phyloP scores from a whole-genome alignment of 2,888 invertebrate genomes.

The Oligia latruncula region DNA sequence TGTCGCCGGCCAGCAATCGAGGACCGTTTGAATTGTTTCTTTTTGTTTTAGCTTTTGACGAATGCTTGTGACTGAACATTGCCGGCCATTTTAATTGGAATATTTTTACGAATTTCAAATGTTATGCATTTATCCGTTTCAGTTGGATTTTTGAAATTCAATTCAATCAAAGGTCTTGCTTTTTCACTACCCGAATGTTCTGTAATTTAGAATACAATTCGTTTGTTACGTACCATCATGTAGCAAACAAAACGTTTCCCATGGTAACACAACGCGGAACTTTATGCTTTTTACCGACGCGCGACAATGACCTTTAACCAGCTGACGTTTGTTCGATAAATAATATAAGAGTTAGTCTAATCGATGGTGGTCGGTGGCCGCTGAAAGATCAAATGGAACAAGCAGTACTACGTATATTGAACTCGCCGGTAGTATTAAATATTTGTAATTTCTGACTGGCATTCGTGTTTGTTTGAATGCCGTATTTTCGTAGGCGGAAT shows the following conservation, averaged over 20 bases:
- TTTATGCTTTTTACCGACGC: slow-evolving; percentile 32
- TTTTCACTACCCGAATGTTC: not conserved
- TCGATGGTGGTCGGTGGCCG: slow-evolving; percentile 7
- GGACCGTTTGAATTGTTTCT: slow-evolving; percentile 26
- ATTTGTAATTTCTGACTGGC: slow-evolving; percentile 7
- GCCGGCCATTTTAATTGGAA: slow-evolving; percentile 45
- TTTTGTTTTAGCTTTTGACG: slow-evolving; percentile 25
- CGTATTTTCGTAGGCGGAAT: not conserved
- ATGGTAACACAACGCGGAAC: slow-evolving; percentile 36
- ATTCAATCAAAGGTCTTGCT: not conserved
- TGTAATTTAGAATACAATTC: not conserved
- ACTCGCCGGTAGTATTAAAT: slow-evolving; percentile 3
- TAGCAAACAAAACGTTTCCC: slow-evolving; percentile 20
- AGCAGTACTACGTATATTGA: not conserved
- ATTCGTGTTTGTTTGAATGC: not conserved
- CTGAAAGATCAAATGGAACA: slow-evolving; percentile 14
- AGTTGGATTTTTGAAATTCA: not conserved
- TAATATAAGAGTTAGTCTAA: slow-evolving; percentile 32
- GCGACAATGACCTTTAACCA: slow-evolving; percentile 55
- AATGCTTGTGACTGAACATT: slow-evolving; percentile 35
- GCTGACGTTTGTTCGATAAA: slow-evolving; percentile 41
- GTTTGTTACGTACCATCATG: slow-evolving; percentile 1
- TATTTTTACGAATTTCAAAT: slow-evolving; percentile 33
- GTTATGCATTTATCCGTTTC: slow-evolving; percentile 22
- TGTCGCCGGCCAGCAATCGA: slow-evolving; percentile 19